A percentile compares a stretch with the other conserved stretches of the same genome.
Conservation (phyloP, 2,888 invertebrate species). For the Perizoma flavofasciatum region DNA sequence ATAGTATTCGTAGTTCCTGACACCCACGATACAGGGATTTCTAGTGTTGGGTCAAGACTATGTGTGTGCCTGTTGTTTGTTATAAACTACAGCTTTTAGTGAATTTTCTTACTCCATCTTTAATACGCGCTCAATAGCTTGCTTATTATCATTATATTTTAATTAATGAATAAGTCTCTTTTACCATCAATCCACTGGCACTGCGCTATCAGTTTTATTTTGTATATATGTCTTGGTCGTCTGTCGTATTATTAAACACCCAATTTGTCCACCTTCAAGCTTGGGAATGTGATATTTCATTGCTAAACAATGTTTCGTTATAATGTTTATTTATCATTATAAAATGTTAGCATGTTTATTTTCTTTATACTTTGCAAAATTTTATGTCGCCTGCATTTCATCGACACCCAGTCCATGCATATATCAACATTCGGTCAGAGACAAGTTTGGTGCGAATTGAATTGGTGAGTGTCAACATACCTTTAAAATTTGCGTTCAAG, state of each 20-base stretch:
- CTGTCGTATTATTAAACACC: conserved; percentile 25
- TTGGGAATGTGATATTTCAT: conserved; percentile 26
- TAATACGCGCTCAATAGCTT: conserved; percentile 8
- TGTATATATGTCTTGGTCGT: conserved; percentile 1
- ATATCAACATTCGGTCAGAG: too few relatives aligned
- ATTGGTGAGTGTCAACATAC: too few relatives aligned
- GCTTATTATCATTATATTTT: conserved; percentile 24
- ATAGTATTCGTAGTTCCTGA: too few relatives aligned
- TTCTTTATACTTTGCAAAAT: too few relatives aligned
- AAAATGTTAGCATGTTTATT: too few relatives aligned
- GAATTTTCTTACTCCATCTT: not conserved
- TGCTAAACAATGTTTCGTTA: not conserved
- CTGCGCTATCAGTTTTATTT: conserved; percentile 3
- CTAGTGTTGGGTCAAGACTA: too few relatives aligned
- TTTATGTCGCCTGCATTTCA: too few relatives aligned
- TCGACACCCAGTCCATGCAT: too few relatives aligned
- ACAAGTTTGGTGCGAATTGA: too few relatives aligned
- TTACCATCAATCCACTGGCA: not conserved
- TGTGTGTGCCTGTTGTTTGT: too few relatives aligned
- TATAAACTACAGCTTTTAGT: too few relatives aligned
- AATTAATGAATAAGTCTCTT: conserved; percentile 1
- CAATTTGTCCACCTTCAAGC: conserved; percentile 25
- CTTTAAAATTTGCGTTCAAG: not conserved
- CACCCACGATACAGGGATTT: too few relatives aligned
- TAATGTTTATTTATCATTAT: not conserved